Conservation (phyloP, 2,113 vertebrate species). For the Urocitellus parryii region DNA sequence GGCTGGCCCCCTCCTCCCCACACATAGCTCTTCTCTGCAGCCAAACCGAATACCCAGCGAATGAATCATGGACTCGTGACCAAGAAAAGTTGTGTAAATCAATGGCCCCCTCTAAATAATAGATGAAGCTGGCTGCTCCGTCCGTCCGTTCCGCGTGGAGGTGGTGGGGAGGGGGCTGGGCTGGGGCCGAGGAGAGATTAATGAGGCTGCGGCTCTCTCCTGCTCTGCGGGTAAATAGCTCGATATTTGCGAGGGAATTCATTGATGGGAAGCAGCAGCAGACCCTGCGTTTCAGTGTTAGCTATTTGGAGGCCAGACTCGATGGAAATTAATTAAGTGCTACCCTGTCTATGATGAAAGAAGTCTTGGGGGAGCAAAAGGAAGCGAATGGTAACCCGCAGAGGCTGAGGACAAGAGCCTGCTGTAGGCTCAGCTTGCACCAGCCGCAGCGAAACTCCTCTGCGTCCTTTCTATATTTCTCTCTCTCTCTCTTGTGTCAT, state of each 20-base stretch:
- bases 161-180: not conserved
- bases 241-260: not conserved
- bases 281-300: not conserved
- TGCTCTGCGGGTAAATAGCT: not conserved
- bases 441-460: no score
- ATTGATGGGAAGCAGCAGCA: not conserved
- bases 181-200: not conserved
- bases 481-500: not conserved
- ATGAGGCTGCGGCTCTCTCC: not conserved
- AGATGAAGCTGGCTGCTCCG: not conserved
- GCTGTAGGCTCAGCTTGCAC: rapidly evolving
- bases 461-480: rapidly evolving
- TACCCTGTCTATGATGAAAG: not conserved
- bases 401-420: not conserved
- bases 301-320: not conserved
- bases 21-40: not conserved
- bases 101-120: slow-evolving; percentile 51
- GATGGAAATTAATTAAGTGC: slow-evolving; percentile 52
- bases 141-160: not conserved
- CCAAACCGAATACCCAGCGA: not conserved
- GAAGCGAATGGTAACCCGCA: not conserved
- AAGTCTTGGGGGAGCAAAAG: not conserved
- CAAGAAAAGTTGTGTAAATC: slow-evolving; percentile 45
- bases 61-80: not conserved
- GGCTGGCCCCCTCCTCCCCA: rapidly evolving